Evolutionary conservation across 2,113 vertebrate genomes (phyloP), one percentile per base, ranked within the genome.

Genomic region (Misgurnus anguillicaudatus): DNA sequence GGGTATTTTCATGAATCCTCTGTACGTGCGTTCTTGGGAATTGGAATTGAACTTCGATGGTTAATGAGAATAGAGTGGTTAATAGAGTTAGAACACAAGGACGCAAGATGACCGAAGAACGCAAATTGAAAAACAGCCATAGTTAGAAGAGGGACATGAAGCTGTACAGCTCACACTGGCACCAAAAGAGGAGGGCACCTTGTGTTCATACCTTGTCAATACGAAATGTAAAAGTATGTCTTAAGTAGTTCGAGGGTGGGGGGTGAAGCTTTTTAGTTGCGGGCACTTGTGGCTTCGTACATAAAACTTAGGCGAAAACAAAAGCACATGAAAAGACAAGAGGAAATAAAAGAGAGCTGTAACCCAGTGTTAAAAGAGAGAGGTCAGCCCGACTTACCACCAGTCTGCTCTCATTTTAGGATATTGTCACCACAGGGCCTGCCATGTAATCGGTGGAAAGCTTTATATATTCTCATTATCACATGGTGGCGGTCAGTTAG

Each of bases 131-230:
- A n/a, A n/a, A n/a, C n/a, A n/a, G n/a, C n/a, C n/a, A n/a, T n/a
- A n/a, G n/a, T n/a, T n/a, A n/a, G n/a, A n/a, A n/a, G n/a, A n/a
- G n/a, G 68, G 79, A 78, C 63, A 78, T 41, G 14, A 51, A 57
- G 57, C 55, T 70, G 67, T 38, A 48, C 13, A 5, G 13, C 45
- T 74, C 24, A 71, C 51, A 38, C 64, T 79, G 65, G 77, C 72
- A 80, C 21, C 63, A 14, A 42, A 65, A 83, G 67, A 79, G 65
- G 71, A 79, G 77, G 80, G 77, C 82, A 84, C 64, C 82, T 75
- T 78, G 63, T 57, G 31, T 73, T 58, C 13, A 7, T 21, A 72
- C 47, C 39, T n/a, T n/a, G n/a, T n/a, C n/a, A n/a, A n/a, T n/a
- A n/a, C n/a, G n/a, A n/a, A n/a, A n/a, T n/a, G n/a, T n/a, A n/a